Evolutionary conservation across 2,888 invertebrate species (phyloP).

Genomic region (Leptopilina drosophilae): DNA sequence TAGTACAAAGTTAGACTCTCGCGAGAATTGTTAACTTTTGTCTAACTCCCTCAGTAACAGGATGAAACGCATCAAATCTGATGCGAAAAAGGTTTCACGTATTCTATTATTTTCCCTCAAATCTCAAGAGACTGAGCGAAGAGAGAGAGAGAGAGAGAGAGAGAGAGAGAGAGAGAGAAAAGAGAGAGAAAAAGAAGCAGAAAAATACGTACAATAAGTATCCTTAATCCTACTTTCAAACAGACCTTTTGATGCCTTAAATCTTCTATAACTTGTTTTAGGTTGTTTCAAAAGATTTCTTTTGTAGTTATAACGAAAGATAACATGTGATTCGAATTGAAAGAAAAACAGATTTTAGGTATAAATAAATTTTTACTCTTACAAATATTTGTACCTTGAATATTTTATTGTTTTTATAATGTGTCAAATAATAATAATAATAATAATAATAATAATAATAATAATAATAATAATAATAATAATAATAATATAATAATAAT

Average conservation of each 20-base stretch:
- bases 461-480: too few species aligned
- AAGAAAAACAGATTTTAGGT: too few species aligned
- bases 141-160: too few species aligned
- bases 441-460: too few species aligned
- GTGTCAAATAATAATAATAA: too few species aligned
- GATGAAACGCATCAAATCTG: background rate
- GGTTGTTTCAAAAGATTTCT: slow-evolving; percentile 7
- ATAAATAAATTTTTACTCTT: too few species aligned
- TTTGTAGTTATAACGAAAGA: background rate
- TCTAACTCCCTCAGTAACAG: slow-evolving; percentile 11
- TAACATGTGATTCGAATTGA: background rate
- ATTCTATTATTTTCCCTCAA: slow-evolving; percentile 10
- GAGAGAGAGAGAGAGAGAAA: background rate
- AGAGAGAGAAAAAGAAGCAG: background rate
- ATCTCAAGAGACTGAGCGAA: slow-evolving; percentile 5
- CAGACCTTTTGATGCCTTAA: slow-evolving; percentile 8
- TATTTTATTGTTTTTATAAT: too few species aligned
- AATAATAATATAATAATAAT: too few species aligned
- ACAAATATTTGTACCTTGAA: background rate
- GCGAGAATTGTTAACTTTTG: slow-evolving; percentile 11
- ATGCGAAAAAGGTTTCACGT: slow-evolving; percentile 15
- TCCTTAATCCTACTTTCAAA: slow-evolving; percentile 10
- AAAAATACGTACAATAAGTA: slow-evolving; percentile 12
- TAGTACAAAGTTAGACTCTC: background rate
- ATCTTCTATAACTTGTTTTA: slow-evolving; percentile 12